Evolutionary conservation across 2,797 vertebrate genomes (phyloP), one percentile per base, ranked within the genome.

Genomic region (Cossypha polioptera): DNA sequence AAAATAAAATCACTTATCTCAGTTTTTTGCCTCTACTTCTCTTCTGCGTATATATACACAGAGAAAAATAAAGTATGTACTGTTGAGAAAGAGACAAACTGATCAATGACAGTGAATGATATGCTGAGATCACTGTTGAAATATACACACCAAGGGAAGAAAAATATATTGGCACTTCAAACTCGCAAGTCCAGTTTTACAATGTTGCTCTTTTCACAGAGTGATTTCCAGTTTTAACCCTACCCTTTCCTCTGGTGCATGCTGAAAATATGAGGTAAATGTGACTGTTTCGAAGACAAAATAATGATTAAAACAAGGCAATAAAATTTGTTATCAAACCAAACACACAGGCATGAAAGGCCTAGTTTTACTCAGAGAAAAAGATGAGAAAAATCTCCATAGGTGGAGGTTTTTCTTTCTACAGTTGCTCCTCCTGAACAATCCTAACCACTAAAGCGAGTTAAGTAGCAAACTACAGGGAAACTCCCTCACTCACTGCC

Each of bases 1-100:
- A 58, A 88, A 91, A 94, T 48, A 76, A 91, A 71, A 71, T 77
- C 26, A 62, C 21, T 88, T 83, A 54, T 74, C 24, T 61, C 4
- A 15, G 0, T 38, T 71, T 54, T 54, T 86, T 61, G 20, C 35
- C 8, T 54, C 16, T 71, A 21, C 8, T 59, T 85, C 20, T 88
- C 71, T 85, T 80, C 13, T 54, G 12, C 59, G 20, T 66, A 26
- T 54, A 25, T 78, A 55, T 28, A 54, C 11, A 58, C 2, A 61
- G 29, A 54, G 16, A 61, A 81, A 31, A 80, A 80, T 57, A 25
- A 15, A 2, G 3, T 38, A 21, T 1, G 0, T 25, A 21, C 4
- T 59, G 13, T 28, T 92, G 51, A 73, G 69, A 63, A 68, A 43
- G 28, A 78, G 29, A 19, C 38, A 72, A 36, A 36, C 3, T 74